Percentiles rank a stretch among this genome's conserved stretches.
phyloP scores from a whole-genome alignment of 2,797 vertebrate species.

The Spondyliosoma cantharus region DNA sequence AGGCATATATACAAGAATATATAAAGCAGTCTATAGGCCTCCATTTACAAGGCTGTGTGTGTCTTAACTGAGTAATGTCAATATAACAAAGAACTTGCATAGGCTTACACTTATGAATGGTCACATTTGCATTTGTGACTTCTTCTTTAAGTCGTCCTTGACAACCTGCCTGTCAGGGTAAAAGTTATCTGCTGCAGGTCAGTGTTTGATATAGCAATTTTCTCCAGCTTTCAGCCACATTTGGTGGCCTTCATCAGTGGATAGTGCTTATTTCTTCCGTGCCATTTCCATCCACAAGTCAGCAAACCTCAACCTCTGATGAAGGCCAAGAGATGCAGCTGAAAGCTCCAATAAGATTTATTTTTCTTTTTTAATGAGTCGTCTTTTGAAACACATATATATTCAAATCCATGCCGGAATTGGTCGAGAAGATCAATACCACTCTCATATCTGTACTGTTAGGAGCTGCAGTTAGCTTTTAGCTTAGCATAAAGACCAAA shows the following conservation, averaged over 20 bases:
- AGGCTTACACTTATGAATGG: not conserved
- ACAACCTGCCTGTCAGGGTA: not conserved
- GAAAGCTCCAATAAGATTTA: not conserved
- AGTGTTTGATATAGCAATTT: not conserved
- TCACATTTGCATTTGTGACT: conserved; percentile 25
- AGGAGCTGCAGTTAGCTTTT: not conserved
- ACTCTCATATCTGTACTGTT: too few relatives aligned
- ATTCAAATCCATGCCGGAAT: too few relatives aligned
- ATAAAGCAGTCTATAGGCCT: conserved; percentile 10
- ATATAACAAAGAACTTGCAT: not conserved
- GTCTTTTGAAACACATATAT: too few relatives aligned
- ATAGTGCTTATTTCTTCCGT: not conserved
- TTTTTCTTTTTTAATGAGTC: too few relatives aligned
- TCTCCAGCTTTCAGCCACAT: not conserved
- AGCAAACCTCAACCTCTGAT: not conserved
- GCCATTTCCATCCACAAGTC: not conserved
- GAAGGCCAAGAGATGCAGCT: not conserved
- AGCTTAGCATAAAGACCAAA: conserved; percentile 18
- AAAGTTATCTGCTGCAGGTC: not conserved
- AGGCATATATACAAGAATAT: conserved; percentile 22
- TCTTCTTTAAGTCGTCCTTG: not conserved
- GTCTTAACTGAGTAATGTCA: conserved; percentile 2
- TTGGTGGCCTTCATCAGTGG: not conserved
- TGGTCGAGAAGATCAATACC: not conserved
- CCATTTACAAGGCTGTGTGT: conserved; percentile 11